Evolutionary conservation across 1,140 invertebrate species (phyloP), one percentile per base, ranked within the genome.

Genomic region (Antheraea mylitta): DNA sequence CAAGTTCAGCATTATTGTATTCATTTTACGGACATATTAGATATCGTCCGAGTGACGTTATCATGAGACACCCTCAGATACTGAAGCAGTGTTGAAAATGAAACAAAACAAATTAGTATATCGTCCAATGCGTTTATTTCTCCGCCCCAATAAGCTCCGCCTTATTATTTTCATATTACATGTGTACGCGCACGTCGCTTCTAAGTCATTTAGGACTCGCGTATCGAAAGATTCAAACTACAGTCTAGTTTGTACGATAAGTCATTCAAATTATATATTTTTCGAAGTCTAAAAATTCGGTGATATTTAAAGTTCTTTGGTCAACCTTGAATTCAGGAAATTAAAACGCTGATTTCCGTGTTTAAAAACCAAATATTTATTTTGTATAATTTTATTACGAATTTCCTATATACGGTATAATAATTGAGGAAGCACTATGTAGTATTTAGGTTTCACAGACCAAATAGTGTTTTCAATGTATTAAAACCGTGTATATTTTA

Each of bases 91-190:
- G 45, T 53, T 53, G 22, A 61, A 53, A 68, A 65, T 65, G 36
- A 65, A 60, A 64, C 36, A 64, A 45, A 58, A 42, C 36, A 19
- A 48, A 30, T 16, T 48, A 45, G 45, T n/a, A 13, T 53, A 18
- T 45, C 42, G 37, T 64, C 38, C 19, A 22, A 48, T n/a, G 37
- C 37, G 38, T 45, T 19, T 19, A 48, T 64, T 65, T 67, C 73
- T 13, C 67, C 73, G 70, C 73, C 73, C 69, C 38, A 69, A 67
- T 18, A 71, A 71, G 68, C 73, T 22, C 70, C 73, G 74, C 74
- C 71, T 63, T 30, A 19, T 62, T 0, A 18, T 38, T 18, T 16
- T 58, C 16, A 13, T 53, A 53, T 53, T 13, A 16, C 66, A 69
- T 67, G 72, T 30, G 22, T 19, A 64, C 70, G 69, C 64, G 16